Evolutionary conservation across 2,888 invertebrate genomes (phyloP), one percentile per base, ranked within the genome.

Genomic region (Hydraecia micacea): DNA sequence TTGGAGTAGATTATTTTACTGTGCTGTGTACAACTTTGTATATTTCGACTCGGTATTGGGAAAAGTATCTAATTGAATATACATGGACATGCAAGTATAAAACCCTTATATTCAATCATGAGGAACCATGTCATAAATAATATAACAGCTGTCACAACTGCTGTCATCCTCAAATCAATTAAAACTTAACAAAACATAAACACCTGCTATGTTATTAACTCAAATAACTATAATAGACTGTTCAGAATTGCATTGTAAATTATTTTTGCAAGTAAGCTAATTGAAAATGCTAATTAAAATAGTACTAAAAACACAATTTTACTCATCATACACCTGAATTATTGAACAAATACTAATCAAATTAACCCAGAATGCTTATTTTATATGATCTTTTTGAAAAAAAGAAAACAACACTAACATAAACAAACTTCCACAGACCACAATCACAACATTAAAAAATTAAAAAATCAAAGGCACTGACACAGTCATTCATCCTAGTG

Each of bases 1-100:
- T 66, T 66, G 15, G 42, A 32, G 11, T 2, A 15, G 18, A 42
- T 72, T 85, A 80, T 73, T 80, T 83, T 36, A 73, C 86, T 90
- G 90, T 91, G 91, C 88, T 92, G 89, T 91, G 87, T 60, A 60
- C 5, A 18, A 58, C 58, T 70, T 58, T n/a, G 4, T 39, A n/a
- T 74, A 52, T 49, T 39, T 21, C 4, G 1, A 49, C 21, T 60
- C 1, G 9, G n/a, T 8, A 28, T 21, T 60, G 1, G 0, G 21
- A n/a, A 36, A 39, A 18, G n/a, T 60, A 18, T 36, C 6, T 39
- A 9, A 0, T n/a, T 46, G 15, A 42, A 28, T 46, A 32, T 11
- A 7, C 3, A 25, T 55, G 7, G 18, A n/a, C 9, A 9, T 36
- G n/a, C 8, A 0, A 42, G 8, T 21, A 4, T 58, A 28, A 28